Conservation (phyloP, 2,797 vertebrate species). For the Sebastes taczanowskii region DNA sequence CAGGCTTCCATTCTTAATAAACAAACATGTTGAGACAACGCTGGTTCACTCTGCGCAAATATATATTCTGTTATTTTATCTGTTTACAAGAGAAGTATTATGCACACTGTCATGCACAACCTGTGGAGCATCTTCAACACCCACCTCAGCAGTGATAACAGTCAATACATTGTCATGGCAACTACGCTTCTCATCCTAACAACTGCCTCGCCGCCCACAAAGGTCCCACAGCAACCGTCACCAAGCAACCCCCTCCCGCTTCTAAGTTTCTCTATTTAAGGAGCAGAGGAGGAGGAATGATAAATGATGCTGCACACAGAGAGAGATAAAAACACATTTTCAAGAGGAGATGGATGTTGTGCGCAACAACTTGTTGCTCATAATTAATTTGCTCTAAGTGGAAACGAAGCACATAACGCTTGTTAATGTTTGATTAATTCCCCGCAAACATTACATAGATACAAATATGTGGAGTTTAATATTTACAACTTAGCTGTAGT, state of each 20-base stretch:
- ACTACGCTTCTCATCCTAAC: constrained; percentile 79
- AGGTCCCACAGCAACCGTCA: constrained; percentile 81
- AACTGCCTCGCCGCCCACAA: constrained; percentile 79
- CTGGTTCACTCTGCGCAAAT: not conserved
- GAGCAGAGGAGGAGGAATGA: constrained; percentile 73
- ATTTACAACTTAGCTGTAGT: constrained; percentile 4
- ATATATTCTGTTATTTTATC: not conserved
- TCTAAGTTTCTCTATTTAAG: constrained; percentile 78
- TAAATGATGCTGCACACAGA: constrained; percentile 53
- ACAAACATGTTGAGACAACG: not conserved
- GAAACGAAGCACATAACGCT: not conserved
- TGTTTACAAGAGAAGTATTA: constrained; percentile 32
- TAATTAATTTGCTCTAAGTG: constrained; percentile 14
- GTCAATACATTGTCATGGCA: constrained; percentile 79
- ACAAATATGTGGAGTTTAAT: not conserved
- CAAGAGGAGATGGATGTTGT: constrained; percentile 14
- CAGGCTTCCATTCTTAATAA: not conserved
- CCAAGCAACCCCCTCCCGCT: constrained; percentile 79
- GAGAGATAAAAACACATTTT: not conserved
- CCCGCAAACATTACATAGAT: not conserved
- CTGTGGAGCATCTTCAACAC: constrained; percentile 72
- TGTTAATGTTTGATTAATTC: not conserved
- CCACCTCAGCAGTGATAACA: constrained; percentile 68
- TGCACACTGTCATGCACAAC: constrained; percentile 70
- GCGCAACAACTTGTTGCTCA: constrained; percentile 17